Evolutionary conservation across 2,888 invertebrate genomes (phyloP).

Genomic region (Phoenoteleia sp.): DNA sequence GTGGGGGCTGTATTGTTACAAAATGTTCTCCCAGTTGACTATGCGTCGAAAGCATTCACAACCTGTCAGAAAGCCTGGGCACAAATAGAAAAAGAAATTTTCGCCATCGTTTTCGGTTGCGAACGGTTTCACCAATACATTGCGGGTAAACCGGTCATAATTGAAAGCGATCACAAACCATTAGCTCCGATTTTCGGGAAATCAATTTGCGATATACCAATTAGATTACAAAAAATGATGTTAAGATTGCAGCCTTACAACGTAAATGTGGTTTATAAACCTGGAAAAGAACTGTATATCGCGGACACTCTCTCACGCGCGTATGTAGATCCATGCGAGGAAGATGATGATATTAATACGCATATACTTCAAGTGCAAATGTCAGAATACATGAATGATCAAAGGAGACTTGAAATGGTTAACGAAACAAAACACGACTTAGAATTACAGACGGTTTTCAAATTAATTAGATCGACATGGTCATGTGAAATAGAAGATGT

Average conservation of each 20-base stretch:
- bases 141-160: conserved; percentile 53
- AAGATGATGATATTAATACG: no score
- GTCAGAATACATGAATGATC: no score
- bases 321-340: no score
- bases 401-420: no score
- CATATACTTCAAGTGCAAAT: no score
- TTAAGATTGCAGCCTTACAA: conserved; percentile 61
- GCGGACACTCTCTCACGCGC: no score
- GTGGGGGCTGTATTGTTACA: conserved; percentile 81
- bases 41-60: conserved; percentile 66
- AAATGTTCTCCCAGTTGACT: conserved; percentile 80
- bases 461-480: no score
- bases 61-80: conserved; percentile 63
- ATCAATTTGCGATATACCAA: background rate
- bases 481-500: no score
- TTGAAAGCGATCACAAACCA: conserved; percentile 70
- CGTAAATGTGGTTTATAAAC: no score
- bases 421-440: no score
- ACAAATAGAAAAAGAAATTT: conserved; percentile 71
- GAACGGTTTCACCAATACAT: conserved; percentile 71
- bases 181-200: conserved; percentile 57
- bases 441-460: no score
- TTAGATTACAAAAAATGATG: conserved; percentile 53
- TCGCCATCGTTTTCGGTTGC: conserved; percentile 70
- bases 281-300: no score